Evolutionary conservation across 1,140 invertebrate genomes (phyloP).

Genomic region (Ephestia elutella): DNA sequence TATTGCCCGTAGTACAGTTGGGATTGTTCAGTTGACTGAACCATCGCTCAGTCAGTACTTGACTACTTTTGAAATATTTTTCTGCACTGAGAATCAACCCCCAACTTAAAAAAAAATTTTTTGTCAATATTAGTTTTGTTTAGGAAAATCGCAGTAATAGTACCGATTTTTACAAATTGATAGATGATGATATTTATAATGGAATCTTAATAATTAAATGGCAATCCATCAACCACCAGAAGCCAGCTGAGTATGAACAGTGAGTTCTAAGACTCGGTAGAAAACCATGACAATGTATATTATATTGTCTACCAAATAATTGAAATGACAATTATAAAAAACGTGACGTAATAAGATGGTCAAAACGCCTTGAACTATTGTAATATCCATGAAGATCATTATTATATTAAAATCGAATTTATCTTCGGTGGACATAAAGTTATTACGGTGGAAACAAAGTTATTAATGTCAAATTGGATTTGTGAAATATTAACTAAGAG

Average conservation of each 20-base stretch:
- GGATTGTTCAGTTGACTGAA: too few relatives aligned
- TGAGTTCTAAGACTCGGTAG: too few relatives aligned
- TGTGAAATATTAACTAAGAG: background rate
- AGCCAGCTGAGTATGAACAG: too few relatives aligned
- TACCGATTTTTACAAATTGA: too few relatives aligned
- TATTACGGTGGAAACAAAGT: background rate
- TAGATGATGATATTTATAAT: background rate
- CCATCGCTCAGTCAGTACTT: too few relatives aligned
- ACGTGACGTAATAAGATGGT: background rate
- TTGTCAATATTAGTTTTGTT: background rate
- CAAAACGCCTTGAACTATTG: background rate
- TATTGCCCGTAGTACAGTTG: too few relatives aligned
- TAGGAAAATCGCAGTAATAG: background rate
- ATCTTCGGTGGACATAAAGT: background rate
- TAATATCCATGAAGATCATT: slow-evolving; percentile 2
- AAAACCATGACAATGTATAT: too few relatives aligned
- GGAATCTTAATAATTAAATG: background rate
- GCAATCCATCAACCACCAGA: too few relatives aligned
- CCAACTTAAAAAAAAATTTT: too few relatives aligned
- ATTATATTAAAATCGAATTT: slow-evolving; percentile 3
- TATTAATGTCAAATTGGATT: background rate
- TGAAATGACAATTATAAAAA: background rate
- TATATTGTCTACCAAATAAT: background rate
- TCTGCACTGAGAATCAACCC: too few relatives aligned
- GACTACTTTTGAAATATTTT: too few relatives aligned